Conservation (phyloP, 2,888 invertebrate genomes). For the Andrena fulva region DNA sequence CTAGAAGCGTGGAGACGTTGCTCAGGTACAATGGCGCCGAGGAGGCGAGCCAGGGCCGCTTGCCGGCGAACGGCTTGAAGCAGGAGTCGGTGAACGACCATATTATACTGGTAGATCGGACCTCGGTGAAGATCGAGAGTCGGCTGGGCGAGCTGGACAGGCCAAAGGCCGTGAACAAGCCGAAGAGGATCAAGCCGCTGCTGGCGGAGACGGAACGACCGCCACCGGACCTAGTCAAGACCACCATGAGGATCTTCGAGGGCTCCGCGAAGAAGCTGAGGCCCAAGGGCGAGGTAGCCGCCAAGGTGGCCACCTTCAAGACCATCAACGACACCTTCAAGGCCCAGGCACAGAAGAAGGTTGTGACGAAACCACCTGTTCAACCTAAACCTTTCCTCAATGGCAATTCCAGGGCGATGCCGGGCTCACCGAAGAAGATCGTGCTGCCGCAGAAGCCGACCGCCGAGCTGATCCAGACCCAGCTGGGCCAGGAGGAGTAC, state of each 20-base stretch:
- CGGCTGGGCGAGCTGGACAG: conserved; percentile 82
- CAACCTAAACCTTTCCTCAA: conserved; percentile 85
- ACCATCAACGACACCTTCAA: conserved; percentile 87
- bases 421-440: conserved; percentile 82
- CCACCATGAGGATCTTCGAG: conserved; percentile 94
- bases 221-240: conserved; percentile 95
- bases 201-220: conserved; percentile 92
- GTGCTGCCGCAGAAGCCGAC: conserved; percentile 72
- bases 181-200: conserved; percentile 88
- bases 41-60: conserved; percentile 38
- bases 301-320: conserved; percentile 88
- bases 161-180: conserved; percentile 85
- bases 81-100: conserved; percentile 85
- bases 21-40: conserved; percentile 87
- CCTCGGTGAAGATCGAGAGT: conserved; percentile 80
- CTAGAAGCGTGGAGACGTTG: conserved; percentile 94
- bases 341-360: conserved; percentile 83
- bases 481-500: conserved; percentile 70
- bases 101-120: conserved; percentile 84
- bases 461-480: conserved; percentile 77
- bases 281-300: conserved; percentile 87
- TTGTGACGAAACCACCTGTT: conserved; percentile 85
- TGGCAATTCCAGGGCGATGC: conserved; percentile 71
- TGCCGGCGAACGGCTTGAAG: conserved; percentile 60
- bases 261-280: conserved; percentile 84